Percentiles rank a stretch among this genome's conserved stretches.
Conservation (phyloP, 53 echinoderm and acorn worm species). For the Arbacia lixula region DNA sequence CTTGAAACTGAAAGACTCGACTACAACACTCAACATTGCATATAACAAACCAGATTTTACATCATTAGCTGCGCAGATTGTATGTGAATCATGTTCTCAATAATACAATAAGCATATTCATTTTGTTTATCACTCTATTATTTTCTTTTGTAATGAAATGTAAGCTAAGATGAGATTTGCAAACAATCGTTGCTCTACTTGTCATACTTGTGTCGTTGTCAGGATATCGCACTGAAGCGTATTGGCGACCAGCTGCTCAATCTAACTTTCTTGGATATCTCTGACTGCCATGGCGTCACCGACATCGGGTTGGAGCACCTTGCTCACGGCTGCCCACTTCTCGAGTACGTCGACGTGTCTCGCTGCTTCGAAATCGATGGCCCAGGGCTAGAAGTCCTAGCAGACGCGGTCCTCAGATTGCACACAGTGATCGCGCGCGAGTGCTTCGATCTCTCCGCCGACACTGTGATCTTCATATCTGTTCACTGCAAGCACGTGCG, state of each 20-base stretch:
- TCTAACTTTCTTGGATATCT: slow-evolving; percentile 2
- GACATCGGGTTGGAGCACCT: slow-evolving; percentile 29
- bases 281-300: slow-evolving; percentile 31
- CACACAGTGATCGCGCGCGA: slow-evolving; percentile 41
- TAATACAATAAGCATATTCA: too few relatives aligned
- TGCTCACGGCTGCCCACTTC: slow-evolving; percentile 1
- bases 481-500: slow-evolving; percentile 11
- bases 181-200: background rate
- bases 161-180: background rate
- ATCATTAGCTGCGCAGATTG: too few relatives aligned
- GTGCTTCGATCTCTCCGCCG: slow-evolving; percentile 17
- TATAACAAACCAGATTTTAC: too few relatives aligned
- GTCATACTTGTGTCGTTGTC: too few relatives aligned
- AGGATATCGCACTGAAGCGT: slow-evolving; percentile 19
- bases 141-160: background rate
- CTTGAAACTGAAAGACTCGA: too few relatives aligned
- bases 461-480: background rate
- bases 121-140: background rate
- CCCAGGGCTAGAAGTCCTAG: background rate
- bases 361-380: slow-evolving; percentile 30
- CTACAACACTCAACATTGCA: too few relatives aligned
- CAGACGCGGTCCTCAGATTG: background rate
- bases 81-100: too few relatives aligned
- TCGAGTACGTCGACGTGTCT: slow-evolving; percentile 35
- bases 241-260: background rate